These are phyloP conservation scores for Drosophila koepferae DNA, from an alignment of 2,888 invertebrate genomes.

Conservation along the genomic window DNA sequence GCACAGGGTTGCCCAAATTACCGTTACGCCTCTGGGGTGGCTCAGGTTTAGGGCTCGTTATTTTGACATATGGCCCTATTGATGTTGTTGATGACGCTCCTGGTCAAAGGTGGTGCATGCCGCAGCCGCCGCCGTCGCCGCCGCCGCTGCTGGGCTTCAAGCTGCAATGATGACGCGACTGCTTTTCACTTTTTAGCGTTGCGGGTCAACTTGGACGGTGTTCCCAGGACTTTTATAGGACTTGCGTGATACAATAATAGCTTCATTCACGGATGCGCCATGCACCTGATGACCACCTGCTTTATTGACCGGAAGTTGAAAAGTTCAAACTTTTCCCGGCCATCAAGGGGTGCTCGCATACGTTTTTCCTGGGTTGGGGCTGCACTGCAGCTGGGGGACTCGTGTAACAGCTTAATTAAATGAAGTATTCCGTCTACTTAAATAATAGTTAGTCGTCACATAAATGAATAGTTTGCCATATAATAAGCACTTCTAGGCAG, in stretches of 20 bases:
- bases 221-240: slow-evolving; percentile 59
- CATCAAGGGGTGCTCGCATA: slow-evolving; percentile 22
- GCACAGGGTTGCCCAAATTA: slow-evolving; percentile 53
- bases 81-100: slow-evolving; percentile 48
- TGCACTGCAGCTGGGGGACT: slow-evolving; percentile 28
- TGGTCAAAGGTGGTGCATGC: slow-evolving; percentile 42
- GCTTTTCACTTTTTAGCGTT: slow-evolving; percentile 71
- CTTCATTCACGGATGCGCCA: slow-evolving; percentile 71
- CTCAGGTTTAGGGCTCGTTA: slow-evolving; percentile 55
- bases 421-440: slow-evolving; percentile 35
- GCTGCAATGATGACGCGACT: slow-evolving; percentile 64
- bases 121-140: slow-evolving; percentile 4
- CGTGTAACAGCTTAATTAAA: slow-evolving; percentile 73
- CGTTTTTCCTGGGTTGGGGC: slow-evolving; percentile 11
- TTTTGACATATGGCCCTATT: slow-evolving; percentile 83
- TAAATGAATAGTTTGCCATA: slow-evolving; percentile 15
- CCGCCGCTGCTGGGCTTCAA: neutral
- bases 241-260: slow-evolving; percentile 74
- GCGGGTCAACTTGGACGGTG: slow-evolving; percentile 52
- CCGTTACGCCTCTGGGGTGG: slow-evolving; percentile 63
- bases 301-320: slow-evolving; percentile 80
- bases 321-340: slow-evolving; percentile 75
- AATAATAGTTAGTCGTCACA: slow-evolving; percentile 45
- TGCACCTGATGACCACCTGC: slow-evolving; percentile 82
- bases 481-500: slow-evolving; percentile 35